Evolutionary conservation across 2,113 vertebrate genomes (phyloP).

Genomic region (Malurus elegans): DNA sequence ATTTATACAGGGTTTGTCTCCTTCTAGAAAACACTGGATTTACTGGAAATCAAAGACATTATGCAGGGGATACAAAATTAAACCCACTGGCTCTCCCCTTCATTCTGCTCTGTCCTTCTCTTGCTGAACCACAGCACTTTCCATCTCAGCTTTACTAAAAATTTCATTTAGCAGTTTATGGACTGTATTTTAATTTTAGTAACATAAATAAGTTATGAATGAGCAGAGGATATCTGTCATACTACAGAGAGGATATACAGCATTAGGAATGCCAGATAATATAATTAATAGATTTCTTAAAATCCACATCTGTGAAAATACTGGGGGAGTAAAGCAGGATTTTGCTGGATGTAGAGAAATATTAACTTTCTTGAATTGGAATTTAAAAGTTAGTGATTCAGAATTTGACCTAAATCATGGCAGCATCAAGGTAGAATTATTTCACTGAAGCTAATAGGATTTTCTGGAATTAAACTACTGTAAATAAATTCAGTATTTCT

Average conservation of each 20-base stretch:
- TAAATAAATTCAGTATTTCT: not conserved
- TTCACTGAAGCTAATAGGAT: not conserved
- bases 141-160: not conserved
- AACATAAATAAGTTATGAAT: not conserved
- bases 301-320: not conserved
- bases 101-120: not conserved
- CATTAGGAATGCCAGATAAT: not conserved
- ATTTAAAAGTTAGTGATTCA: not conserved
- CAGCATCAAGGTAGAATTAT: not conserved
- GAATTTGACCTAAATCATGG: not conserved
- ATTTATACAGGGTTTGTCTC: accelerated
- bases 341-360: not conserved
- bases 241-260: not conserved
- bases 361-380: not conserved
- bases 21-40: not conserved
- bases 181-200: not conserved
- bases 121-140: not conserved
- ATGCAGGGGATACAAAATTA: not conserved
- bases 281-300: not conserved
- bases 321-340: not conserved
- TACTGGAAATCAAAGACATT: not conserved
- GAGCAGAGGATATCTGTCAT: not conserved
- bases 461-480: not conserved
- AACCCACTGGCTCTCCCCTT: not conserved
- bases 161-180: not conserved